A percentile compares a stretch with the other conserved stretches of the same genome.
Conservation (phyloP, 2,888 invertebrate genomes). For the Seira musarum region DNA sequence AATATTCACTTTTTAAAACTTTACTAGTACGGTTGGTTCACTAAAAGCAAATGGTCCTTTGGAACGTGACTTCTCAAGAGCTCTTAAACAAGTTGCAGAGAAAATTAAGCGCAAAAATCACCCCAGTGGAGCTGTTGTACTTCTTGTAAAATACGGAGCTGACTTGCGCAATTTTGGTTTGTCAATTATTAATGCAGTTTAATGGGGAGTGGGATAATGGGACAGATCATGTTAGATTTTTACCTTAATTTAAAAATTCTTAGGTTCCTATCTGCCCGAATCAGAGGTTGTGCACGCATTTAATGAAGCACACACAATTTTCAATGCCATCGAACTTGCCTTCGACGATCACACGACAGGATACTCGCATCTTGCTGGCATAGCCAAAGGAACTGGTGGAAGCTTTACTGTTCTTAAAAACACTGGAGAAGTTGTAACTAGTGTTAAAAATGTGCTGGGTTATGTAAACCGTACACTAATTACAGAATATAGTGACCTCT, state of each 20-base stretch:
- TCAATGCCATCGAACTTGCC: constrained; percentile 57
- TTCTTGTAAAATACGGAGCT: constrained; percentile 58
- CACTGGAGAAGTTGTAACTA: constrained; percentile 21
- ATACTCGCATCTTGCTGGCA: constrained; percentile 39
- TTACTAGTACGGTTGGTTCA: constrained; percentile 37
- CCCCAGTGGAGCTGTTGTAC: constrained; percentile 54
- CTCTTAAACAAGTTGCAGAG: constrained; percentile 40
- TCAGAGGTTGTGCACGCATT: constrained; percentile 51
- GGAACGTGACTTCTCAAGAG: constrained; percentile 48
- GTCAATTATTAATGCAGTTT: not conserved
- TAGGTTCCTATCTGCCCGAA: constrained; percentile 51
- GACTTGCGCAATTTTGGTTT: constrained; percentile 33
- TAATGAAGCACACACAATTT: constrained; percentile 50
- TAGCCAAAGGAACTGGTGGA: constrained; percentile 43
- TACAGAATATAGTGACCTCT: constrained; percentile 26
- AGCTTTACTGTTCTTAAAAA: constrained; percentile 22
- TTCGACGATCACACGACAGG: constrained; percentile 20
- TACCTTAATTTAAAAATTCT: not conserved
- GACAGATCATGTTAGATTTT: no score
- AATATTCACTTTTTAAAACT: not conserved
- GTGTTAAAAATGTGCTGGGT: constrained; percentile 27
- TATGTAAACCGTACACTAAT: constrained; percentile 14
- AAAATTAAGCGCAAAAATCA: constrained; percentile 44
- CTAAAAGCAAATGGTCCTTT: constrained; percentile 33
- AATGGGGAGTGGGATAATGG: not conserved